Percentiles rank a stretch among this genome's conserved stretches.
Conservation (phyloP, 2,797 vertebrate genomes). For the Amblyraja radiata region DNA sequence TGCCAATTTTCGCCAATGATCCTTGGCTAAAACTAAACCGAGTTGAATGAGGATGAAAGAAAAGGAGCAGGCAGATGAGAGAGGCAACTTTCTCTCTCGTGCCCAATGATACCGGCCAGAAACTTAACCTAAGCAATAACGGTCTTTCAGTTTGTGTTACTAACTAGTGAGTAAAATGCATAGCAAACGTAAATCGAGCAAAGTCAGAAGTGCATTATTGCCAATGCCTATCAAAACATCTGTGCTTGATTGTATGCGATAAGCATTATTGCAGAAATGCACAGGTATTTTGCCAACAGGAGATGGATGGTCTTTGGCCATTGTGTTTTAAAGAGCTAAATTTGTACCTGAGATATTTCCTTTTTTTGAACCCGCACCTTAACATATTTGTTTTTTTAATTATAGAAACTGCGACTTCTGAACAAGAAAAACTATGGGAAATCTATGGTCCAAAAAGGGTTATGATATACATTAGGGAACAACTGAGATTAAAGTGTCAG, state of each 20-base stretch:
- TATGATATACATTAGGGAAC: conserved; percentile 65
- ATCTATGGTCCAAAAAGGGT: conserved; percentile 71
- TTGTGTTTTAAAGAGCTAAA: conserved; percentile 30
- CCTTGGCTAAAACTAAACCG: background rate
- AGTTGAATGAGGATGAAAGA: background rate
- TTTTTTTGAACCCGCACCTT: conserved; percentile 70
- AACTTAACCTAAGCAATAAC: conserved; percentile 35
- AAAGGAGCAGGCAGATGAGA: background rate
- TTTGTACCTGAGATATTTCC: conserved; percentile 37
- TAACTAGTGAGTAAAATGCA: conserved; percentile 33
- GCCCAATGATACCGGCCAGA: conserved; percentile 13
- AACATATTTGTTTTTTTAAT: conserved; percentile 69
- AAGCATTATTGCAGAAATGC: conserved; percentile 27
- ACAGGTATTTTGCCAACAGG: conserved; percentile 30
- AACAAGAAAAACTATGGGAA: conserved; percentile 75
- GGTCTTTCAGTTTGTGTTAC: conserved; percentile 21
- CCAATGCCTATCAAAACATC: conserved; percentile 22
- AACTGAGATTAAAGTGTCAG: conserved; percentile 79
- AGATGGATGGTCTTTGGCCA: background rate
- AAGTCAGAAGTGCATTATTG: conserved; percentile 30
- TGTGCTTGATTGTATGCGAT: conserved; percentile 13
- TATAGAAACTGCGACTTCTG: conserved; percentile 67
- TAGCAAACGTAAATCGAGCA: background rate
- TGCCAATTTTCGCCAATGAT: background rate
- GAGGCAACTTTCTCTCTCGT: conserved; percentile 13